These are phyloP conservation scores for Cremastinae sp. DNA, from an alignment of 2,888 invertebrate species.

Conservation along the genomic window DNA sequence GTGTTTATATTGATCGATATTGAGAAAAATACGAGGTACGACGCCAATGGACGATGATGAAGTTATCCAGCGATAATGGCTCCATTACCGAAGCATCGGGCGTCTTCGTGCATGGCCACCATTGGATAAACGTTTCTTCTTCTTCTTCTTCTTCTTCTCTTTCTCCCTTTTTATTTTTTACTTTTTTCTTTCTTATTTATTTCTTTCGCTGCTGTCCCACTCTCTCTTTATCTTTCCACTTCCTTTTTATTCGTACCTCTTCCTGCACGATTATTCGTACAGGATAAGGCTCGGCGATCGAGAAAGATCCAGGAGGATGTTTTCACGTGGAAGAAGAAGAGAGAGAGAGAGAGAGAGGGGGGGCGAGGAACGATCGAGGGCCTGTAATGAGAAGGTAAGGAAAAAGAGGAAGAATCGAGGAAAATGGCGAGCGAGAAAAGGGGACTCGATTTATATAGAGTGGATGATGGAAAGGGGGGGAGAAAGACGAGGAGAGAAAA, in stretches of 20 bases:
- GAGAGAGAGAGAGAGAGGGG: slow-evolving; percentile 40
- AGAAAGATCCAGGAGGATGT: slow-evolving; percentile 37
- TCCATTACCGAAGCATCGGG: slow-evolving; percentile 75
- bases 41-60: slow-evolving; percentile 78
- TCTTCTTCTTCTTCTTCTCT: background rate
- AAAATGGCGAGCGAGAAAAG: slow-evolving; percentile 45
- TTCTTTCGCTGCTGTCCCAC: no score
- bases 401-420: slow-evolving; percentile 52
- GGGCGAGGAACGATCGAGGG: slow-evolving; percentile 51
- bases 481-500: slow-evolving; percentile 23
- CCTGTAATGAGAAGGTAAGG: slow-evolving; percentile 59
- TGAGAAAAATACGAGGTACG: slow-evolving; percentile 58
- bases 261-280: no score
- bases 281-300: no score
- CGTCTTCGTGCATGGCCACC: slow-evolving; percentile 70
- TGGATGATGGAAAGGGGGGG: slow-evolving; percentile 20
- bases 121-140: slow-evolving; percentile 20
- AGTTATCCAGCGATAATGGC: slow-evolving; percentile 81
- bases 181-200: no score
- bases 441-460: slow-evolving; percentile 49
- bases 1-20: slow-evolving; percentile 10
- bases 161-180: slow-evolving; percentile 13
- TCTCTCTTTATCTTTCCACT: no score
- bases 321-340: slow-evolving; percentile 11
- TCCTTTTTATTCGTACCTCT: no score